These are phyloP conservation scores for Malthinus flaveolus DNA, from an alignment of 2,888 invertebrate genomes.

Conservation along the genomic window DNA sequence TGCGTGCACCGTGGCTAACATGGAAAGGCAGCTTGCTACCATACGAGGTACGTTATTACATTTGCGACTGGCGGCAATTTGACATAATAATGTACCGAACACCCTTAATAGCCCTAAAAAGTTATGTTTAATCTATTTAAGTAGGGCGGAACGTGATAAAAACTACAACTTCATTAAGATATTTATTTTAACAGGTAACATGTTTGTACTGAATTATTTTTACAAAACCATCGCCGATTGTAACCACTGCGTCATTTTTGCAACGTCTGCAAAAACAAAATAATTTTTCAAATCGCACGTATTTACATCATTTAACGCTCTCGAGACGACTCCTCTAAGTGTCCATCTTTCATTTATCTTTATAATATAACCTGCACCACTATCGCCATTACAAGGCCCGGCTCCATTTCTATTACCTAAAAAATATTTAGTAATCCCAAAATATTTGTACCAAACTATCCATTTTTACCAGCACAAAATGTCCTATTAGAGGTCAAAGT, in stretches of 20 bases:
- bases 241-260: slow-evolving; percentile 60
- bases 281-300: slow-evolving; percentile 65
- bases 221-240: too few species aligned
- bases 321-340: slow-evolving; percentile 57
- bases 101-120: too few species aligned
- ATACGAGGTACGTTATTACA: too few species aligned
- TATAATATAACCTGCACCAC: slow-evolving; percentile 62
- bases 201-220: too few species aligned
- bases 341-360: slow-evolving; percentile 55
- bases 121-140: too few species aligned
- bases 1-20: too few species aligned
- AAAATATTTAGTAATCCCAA: background rate
- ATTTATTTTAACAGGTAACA: too few species aligned
- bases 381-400: slow-evolving; percentile 64
- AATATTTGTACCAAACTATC: background rate
- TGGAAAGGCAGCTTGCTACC: too few species aligned
- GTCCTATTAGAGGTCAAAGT: slow-evolving; percentile 57
- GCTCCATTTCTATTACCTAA: slow-evolving; percentile 56
- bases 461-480: slow-evolving; percentile 62
- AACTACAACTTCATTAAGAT: too few species aligned
- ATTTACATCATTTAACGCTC: slow-evolving; percentile 52
- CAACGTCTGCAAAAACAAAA: slow-evolving; percentile 68
- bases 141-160: too few species aligned
- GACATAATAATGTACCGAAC: too few species aligned
- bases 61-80: too few species aligned